Percentiles rank a stretch among this genome's conserved stretches.
These are phyloP conservation scores for Turritopsis rubra DNA, from an alignment of 30 jellyfish, hydroid and myxozoan genomes.

Conservation along the genomic window DNA sequence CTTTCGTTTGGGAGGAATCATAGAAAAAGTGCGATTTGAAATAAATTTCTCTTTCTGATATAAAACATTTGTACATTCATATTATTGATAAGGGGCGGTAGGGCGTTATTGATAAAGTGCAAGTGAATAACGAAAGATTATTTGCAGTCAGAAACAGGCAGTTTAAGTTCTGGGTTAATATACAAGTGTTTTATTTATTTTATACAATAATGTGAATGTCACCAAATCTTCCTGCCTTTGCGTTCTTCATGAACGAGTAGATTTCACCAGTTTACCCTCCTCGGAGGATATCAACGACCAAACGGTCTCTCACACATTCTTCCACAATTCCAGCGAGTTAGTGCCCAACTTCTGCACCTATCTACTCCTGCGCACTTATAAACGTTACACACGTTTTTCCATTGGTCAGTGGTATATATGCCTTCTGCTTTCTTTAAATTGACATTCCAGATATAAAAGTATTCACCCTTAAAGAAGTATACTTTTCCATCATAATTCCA, in stretches of 20 bases:
- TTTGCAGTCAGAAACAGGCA: background rate
- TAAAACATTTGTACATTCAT: background rate
- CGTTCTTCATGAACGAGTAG: background rate
- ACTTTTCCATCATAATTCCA: conserved; percentile 27
- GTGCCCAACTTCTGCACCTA: conserved; percentile 25
- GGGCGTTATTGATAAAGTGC: background rate
- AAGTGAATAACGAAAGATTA: background rate
- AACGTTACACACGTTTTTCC: conserved; percentile 31
- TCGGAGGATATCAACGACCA: background rate
- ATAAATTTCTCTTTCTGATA: background rate
- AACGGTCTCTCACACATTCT: background rate
- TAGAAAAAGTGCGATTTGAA: no score
- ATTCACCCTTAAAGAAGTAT: conserved; percentile 28
- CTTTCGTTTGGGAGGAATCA: no score
- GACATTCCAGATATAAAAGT: conserved; percentile 29
- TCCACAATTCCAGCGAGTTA: background rate
- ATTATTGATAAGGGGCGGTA: background rate
- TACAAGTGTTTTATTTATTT: no score
- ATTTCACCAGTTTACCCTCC: no score
- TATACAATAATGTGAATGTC: background rate
- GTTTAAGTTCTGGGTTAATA: background rate
- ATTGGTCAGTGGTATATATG: conserved; percentile 18
- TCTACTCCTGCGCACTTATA: background rate
- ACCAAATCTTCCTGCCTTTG: no score
- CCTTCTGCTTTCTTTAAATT: conserved; percentile 22